These are phyloP conservation scores for Vimba vimba DNA, from an alignment of 2,113 vertebrate genomes.

Conservation along the genomic window DNA sequence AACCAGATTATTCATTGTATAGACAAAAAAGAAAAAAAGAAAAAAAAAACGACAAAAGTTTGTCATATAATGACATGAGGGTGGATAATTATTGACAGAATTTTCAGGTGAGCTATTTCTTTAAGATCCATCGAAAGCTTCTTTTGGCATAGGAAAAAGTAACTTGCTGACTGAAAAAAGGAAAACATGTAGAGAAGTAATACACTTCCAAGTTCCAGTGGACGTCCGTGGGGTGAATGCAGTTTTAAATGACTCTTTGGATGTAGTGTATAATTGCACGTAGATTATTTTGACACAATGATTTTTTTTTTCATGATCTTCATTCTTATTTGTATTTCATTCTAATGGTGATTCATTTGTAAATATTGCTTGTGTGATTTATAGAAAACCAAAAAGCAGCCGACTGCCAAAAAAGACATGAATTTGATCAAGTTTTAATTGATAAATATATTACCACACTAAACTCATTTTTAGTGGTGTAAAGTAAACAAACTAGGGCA, in stretches of 20 bases:
- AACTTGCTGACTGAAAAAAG: background rate
- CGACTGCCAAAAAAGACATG: too few relatives aligned
- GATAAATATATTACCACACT: too few relatives aligned
- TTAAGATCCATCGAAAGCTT: background rate
- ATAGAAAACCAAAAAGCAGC: too few relatives aligned
- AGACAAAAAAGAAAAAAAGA: background rate
- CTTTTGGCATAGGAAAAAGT: background rate
- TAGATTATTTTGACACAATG: too few relatives aligned
- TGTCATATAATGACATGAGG: background rate
- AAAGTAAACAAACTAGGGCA: background rate
- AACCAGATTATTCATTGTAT: background rate
- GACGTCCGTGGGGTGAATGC: background rate
- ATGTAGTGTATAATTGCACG: too few relatives aligned
- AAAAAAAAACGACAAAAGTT: background rate
- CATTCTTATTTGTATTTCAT: too few relatives aligned
- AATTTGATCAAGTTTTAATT: too few relatives aligned
- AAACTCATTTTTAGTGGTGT: too few relatives aligned
- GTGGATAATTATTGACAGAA: background rate
- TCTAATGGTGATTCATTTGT: too few relatives aligned
- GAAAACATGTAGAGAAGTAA: background rate
- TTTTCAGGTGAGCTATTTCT: background rate
- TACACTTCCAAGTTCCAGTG: background rate
- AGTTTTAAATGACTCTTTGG: background rate
- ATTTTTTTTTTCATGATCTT: too few relatives aligned
- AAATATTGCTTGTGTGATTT: too few relatives aligned